These are phyloP conservation scores for Apantesis nais DNA, from an alignment of 2,888 invertebrate genomes.

Conservation along the genomic window DNA sequence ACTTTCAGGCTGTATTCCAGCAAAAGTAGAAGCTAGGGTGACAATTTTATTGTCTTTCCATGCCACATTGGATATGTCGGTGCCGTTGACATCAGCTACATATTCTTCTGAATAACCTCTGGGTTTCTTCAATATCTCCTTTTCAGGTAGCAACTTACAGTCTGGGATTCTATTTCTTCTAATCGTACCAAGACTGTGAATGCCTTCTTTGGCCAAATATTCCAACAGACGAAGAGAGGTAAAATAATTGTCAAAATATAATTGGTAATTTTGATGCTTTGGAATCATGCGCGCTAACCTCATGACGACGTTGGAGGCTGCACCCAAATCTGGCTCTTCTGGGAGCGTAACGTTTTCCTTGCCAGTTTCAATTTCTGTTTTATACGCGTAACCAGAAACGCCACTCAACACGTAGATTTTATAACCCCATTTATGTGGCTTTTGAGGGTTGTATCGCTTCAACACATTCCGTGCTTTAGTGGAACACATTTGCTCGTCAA, in stretches of 20 bases:
- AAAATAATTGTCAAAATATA: slow-evolving; percentile 13
- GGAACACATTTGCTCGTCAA: slow-evolving; percentile 9
- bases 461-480: slow-evolving; percentile 11
- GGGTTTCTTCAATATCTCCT: slow-evolving; percentile 4
- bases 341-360: slow-evolving; percentile 6
- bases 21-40: slow-evolving; percentile 3
- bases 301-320: slow-evolving; percentile 9
- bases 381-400: slow-evolving; percentile 15
- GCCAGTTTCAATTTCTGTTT: slow-evolving; percentile 10
- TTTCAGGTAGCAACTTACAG: slow-evolving; percentile 9
- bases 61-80: slow-evolving; percentile 5
- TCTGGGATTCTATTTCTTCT: slow-evolving; percentile 2
- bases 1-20: not conserved
- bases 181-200: slow-evolving; percentile 13
- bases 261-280: not conserved
- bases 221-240: slow-evolving; percentile 11
- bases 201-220: slow-evolving; percentile 15
- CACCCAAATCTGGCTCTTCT: slow-evolving; percentile 17
- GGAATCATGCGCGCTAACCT: not conserved
- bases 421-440: slow-evolving; percentile 20
- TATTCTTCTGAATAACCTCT: slow-evolving; percentile 11
- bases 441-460: slow-evolving; percentile 19
- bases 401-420: slow-evolving; percentile 16
- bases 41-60: slow-evolving; percentile 20
- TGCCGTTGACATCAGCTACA: slow-evolving; percentile 11